Conservation (phyloP, 2,797 vertebrate species). For the Tiaroga cobitis region DNA sequence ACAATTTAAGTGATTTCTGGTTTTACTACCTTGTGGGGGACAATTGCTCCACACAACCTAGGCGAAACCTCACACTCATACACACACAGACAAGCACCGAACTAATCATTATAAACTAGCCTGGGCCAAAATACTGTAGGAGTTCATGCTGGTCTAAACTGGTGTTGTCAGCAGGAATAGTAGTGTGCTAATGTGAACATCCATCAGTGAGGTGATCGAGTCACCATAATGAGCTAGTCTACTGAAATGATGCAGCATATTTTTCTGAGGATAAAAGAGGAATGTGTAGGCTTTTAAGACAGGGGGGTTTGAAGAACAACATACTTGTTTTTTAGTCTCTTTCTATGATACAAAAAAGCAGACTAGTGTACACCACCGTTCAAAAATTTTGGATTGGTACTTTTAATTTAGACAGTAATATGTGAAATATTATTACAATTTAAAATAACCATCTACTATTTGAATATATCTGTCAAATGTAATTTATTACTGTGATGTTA, state of each 20-base stretch:
- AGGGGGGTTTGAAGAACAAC: background rate
- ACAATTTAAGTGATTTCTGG: background rate
- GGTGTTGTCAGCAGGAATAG: constrained; percentile 17
- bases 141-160: constrained; percentile 14
- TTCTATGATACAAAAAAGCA: background rate
- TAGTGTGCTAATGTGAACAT: background rate
- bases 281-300: background rate
- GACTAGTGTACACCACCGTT: background rate
- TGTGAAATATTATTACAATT: no score
- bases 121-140: background rate
- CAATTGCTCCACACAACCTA: background rate
- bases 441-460: no score
- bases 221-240: background rate
- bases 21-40: constrained; percentile 3
- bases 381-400: background rate
- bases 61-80: background rate
- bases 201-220: background rate
- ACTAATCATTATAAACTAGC: background rate
- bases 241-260: background rate
- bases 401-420: background rate
- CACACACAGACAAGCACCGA: background rate
- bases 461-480: no score
- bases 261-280: background rate
- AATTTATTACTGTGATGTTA: background rate
- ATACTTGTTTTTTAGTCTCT: background rate